Evolutionary conservation across 1,140 invertebrate species (phyloP), one percentile per base, ranked within the genome.

Genomic region (Aradophagus sp.): DNA sequence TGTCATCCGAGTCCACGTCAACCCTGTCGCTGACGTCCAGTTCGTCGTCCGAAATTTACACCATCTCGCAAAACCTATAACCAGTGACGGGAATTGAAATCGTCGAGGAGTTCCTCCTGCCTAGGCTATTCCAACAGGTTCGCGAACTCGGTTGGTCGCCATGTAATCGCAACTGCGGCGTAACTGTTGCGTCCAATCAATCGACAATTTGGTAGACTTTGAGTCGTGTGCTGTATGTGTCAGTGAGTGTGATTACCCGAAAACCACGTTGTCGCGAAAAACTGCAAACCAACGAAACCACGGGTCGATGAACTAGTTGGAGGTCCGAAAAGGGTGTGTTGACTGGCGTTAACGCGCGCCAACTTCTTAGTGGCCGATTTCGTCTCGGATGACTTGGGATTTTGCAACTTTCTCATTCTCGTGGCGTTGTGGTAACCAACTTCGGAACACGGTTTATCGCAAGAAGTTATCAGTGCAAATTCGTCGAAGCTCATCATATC

Each of bases 41-140:
- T 0, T 53, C 66, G 7, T 34, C 68, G 0, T 61, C 80, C 5
- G 75, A 81, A 13, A 74, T 86, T 42, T 86, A 80, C 32, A 82
- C 83, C 4, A 86, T 86, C 41, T 83, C 84, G 1, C 77, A 78
- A 23, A 82, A 77, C 20, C 36, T 73, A 14, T 75, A 79, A 32
- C 27, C n/a, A n/a, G n/a, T n/a, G n/a, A n/a, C n/a, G n/a, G n/a
- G n/a, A n/a, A n/a, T n/a, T n/a, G n/a, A n/a, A n/a, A n/a, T n/a
- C n/a, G n/a, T n/a, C n/a, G n/a, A n/a, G n/a, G n/a, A n/a, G n/a
- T n/a, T n/a, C n/a, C n/a, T n/a, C n/a, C n/a, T n/a, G n/a, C n/a
- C n/a, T n/a, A n/a, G n/a, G n/a, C n/a, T n/a, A n/a, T n/a, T n/a
- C n/a, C n/a, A n/a, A n/a, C n/a, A n/a, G n/a, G n/a, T n/a, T n/a